These are phyloP conservation scores for Tetraneura akinire DNA, from an alignment of 1,140 invertebrate genomes.

Conservation along the genomic window DNA sequence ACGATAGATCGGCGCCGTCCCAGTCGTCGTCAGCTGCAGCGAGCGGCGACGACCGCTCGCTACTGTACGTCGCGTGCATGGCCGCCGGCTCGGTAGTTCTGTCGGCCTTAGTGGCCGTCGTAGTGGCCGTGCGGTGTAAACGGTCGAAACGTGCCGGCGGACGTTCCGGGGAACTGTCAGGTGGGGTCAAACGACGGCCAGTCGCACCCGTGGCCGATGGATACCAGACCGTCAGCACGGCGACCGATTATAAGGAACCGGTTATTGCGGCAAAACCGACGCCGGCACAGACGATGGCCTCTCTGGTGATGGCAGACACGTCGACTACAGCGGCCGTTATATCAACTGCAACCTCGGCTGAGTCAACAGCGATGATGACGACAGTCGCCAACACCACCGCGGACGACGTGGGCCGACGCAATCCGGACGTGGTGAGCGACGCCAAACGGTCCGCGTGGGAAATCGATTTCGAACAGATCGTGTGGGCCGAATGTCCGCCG, in stretches of 20 bases:
- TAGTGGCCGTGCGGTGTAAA: slow-evolving; percentile 57
- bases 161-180: slow-evolving; percentile 55
- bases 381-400: slow-evolving; percentile 57
- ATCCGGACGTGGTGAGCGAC: slow-evolving; percentile 76
- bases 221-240: slow-evolving; percentile 52
- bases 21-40: slow-evolving; percentile 53
- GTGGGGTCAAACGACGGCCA: slow-evolving; percentile 58
- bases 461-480: slow-evolving; percentile 38
- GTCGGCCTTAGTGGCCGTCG: not conserved
- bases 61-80: slow-evolving; percentile 55
- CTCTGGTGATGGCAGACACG: slow-evolving; percentile 56
- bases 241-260: slow-evolving; percentile 51
- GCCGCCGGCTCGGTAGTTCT: slow-evolving; percentile 52
- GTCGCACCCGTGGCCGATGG: slow-evolving; percentile 54
- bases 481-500: slow-evolving; percentile 41
- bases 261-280: slow-evolving; percentile 23
- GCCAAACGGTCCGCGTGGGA: slow-evolving; percentile 44
- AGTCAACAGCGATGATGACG: slow-evolving; percentile 57
- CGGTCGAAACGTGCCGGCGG: slow-evolving; percentile 53
- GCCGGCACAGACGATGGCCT: slow-evolving; percentile 56
- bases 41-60: slow-evolving; percentile 57
- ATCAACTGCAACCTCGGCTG: slow-evolving; percentile 57
- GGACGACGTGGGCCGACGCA: slow-evolving; percentile 67
- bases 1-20: slow-evolving; percentile 60
- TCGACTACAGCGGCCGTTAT: slow-evolving; percentile 54